phyloP scores from a whole-genome alignment of 2,797 vertebrate genomes.

The Scolopax bukidnonensis region DNA sequence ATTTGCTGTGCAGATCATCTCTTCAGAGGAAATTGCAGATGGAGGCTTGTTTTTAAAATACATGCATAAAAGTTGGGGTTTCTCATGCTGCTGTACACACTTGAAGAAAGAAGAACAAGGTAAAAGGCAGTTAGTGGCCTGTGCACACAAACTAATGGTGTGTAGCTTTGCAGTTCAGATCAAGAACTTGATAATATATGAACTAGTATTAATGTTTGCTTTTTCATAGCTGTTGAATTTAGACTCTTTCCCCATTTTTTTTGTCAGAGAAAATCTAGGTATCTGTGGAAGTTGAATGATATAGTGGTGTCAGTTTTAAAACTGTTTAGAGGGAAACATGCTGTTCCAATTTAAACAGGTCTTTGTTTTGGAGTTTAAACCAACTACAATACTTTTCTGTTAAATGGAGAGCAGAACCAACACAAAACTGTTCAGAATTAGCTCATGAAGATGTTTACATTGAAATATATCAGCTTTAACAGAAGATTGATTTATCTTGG shows the following conservation, averaged over 20 bases:
- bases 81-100: fast-evolving
- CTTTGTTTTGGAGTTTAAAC: not conserved
- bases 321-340: not conserved
- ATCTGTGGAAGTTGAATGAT: not conserved
- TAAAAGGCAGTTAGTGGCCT: not conserved
- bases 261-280: not conserved
- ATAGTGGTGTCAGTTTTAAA: not conserved
- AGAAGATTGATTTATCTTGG: not conserved
- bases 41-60: not conserved
- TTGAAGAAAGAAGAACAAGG: not conserved
- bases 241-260: not conserved
- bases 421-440: not conserved
- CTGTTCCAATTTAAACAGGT: not conserved
- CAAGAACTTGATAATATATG: not conserved
- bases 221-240: not conserved
- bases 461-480: not conserved
- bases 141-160: not conserved
- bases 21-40: not conserved
- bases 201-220: not conserved
- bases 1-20: not conserved
- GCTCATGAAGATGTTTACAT: not conserved
- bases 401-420: not conserved
- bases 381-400: not conserved
- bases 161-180: not conserved
- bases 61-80: not conserved